These are phyloP conservation scores for Euwallacea similis DNA, from an alignment of 1,140 invertebrate genomes.

Conservation along the genomic window DNA sequence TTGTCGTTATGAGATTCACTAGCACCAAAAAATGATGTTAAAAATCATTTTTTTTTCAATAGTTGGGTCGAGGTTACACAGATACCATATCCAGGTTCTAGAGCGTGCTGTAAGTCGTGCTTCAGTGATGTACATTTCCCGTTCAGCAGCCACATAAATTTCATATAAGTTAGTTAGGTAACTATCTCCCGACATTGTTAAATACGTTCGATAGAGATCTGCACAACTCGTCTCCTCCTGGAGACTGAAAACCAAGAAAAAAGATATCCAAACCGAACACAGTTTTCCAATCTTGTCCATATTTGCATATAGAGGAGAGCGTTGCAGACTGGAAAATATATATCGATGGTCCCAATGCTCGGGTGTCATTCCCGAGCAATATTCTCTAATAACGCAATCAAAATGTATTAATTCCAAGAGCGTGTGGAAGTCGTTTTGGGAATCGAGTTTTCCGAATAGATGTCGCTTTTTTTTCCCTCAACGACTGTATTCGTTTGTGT, in stretches of 20 bases:
- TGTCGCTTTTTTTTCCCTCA: background rate
- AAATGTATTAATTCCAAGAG: conserved; percentile 40
- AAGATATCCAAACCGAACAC: background rate
- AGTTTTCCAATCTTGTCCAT: conserved; percentile 13
- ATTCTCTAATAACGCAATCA: conserved; percentile 39
- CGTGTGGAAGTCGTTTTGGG: conserved; percentile 29
- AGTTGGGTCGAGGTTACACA: no score
- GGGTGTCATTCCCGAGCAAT: conserved; percentile 32
- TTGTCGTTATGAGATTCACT: no score
- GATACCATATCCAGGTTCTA: no score
- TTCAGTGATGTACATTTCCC: background rate
- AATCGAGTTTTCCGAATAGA: conserved; percentile 30
- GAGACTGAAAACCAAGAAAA: conserved; percentile 2
- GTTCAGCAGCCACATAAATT: background rate
- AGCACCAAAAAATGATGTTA: no score
- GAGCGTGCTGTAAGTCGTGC: no score
- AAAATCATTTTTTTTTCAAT: no score
- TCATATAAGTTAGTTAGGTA: background rate
- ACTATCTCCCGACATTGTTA: background rate
- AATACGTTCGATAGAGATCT: background rate
- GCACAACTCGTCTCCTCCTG: background rate
- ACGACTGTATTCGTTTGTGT: no score
- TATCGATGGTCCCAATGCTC: conserved; percentile 30
- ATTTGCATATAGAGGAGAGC: conserved; percentile 16
- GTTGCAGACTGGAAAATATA: conserved; percentile 10